These are phyloP conservation scores for Halesus radiatus DNA, from an alignment of 1,140 invertebrate species.

Conservation along the genomic window DNA sequence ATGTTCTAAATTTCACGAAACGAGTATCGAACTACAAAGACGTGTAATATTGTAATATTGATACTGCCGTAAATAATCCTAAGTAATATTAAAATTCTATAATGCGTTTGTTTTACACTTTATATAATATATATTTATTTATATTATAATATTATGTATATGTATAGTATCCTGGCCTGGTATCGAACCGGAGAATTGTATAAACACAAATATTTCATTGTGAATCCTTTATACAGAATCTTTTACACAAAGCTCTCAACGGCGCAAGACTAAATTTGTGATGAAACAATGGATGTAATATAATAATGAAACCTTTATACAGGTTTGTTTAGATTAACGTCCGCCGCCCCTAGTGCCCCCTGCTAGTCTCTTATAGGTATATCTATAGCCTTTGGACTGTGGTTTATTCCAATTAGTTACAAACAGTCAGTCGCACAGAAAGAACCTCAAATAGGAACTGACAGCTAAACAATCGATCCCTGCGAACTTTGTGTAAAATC, in stretches of 20 bases:
- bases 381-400: too few relatives aligned
- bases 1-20: conserved; percentile 55
- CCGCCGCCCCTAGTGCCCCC: too few relatives aligned
- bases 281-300: conserved; percentile 5
- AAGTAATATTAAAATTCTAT: conserved; percentile 48
- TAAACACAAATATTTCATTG: conserved; percentile 25
- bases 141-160: conserved; percentile 6
- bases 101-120: conserved; percentile 46
- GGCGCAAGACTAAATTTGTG: conserved; percentile 8
- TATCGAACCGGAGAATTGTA: neutral
- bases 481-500: neutral
- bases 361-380: too few relatives aligned
- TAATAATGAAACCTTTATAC: neutral
- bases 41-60: conserved; percentile 46
- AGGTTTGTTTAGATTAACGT: too few relatives aligned
- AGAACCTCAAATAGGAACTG: too few relatives aligned
- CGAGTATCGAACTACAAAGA: conserved; percentile 53
- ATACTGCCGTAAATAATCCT: conserved; percentile 48
- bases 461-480: too few relatives aligned
- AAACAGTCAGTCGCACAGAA: too few relatives aligned
- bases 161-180: conserved; percentile 10
- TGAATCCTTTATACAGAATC: conserved; percentile 11
- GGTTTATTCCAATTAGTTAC: too few relatives aligned
- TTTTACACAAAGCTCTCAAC: neutral
- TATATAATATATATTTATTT: conserved; percentile 24